Conservation (phyloP, 2,113 vertebrate species). For the Megaceryle torquata region DNA sequence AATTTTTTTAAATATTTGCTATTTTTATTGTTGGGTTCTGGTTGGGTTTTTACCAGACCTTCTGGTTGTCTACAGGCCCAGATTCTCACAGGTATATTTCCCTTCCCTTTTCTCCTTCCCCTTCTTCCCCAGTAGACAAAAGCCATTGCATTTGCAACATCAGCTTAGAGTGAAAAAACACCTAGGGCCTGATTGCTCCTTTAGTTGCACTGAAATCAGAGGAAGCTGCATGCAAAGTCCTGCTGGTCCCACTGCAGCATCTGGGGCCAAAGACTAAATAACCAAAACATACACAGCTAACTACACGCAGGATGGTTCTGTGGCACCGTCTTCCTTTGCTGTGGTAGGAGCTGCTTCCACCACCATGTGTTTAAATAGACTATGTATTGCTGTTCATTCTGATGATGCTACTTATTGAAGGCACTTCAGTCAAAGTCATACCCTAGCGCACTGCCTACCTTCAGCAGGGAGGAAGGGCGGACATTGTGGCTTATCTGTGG, state of each 20-base stretch:
- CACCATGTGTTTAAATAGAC: background rate
- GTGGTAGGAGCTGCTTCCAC: background rate
- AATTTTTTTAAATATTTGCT: slow-evolving; percentile 48
- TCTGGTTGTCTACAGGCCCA: background rate
- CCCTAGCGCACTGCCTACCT: background rate
- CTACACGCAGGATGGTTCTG: background rate
- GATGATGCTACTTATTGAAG: background rate
- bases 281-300: background rate
- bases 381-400: background rate
- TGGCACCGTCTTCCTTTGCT: background rate
- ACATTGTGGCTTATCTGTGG: background rate
- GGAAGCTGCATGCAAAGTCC: background rate
- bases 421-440: background rate
- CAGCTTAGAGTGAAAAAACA: background rate
- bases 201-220: background rate
- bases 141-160: background rate
- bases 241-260: background rate
- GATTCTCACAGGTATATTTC: background rate
- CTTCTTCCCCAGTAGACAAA: background rate
- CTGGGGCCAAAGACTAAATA: background rate
- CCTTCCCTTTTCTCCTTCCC: background rate
- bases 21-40: slow-evolving; percentile 59
- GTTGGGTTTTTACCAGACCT: slow-evolving; percentile 37
- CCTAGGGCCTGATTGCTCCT: background rate
- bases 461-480: background rate